phyloP scores from a whole-genome alignment of 2,113 vertebrate genomes.

The Sceloporus tristichus region DNA sequence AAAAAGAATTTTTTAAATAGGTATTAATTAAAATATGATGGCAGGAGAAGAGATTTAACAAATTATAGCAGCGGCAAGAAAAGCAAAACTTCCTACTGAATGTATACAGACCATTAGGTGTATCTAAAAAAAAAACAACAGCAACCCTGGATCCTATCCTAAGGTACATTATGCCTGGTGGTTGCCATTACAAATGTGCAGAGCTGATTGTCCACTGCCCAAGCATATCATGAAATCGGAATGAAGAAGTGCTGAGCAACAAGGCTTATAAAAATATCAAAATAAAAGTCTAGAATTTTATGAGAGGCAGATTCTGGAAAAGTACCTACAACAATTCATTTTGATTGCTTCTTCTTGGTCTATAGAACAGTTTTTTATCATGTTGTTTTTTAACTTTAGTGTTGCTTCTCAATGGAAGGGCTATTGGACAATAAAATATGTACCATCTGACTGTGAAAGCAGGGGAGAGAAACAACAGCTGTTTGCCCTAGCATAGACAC shows the following conservation, averaged over 20 bases:
- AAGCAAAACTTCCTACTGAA: not conserved
- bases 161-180: not conserved
- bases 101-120: not conserved
- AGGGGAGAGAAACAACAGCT: not conserved
- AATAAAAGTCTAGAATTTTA: conserved; percentile 30
- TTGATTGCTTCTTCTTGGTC: conserved; percentile 21
- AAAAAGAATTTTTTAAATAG: not conserved
- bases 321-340: conserved; percentile 23
- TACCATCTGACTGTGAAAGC: not conserved
- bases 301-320: conserved; percentile 14
- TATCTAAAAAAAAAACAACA: not conserved
- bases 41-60: not conserved
- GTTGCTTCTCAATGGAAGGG: conserved; percentile 10
- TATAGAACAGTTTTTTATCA: not conserved
- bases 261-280: conserved; percentile 26
- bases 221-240: conserved; percentile 12
- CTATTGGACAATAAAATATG: conserved; percentile 11
- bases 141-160: not conserved
- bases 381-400: conserved; percentile 15
- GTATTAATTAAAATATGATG: not conserved
- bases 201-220: not conserved
- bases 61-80: too few species aligned
- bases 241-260: not conserved
- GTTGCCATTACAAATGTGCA: not conserved
- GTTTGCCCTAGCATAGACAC: too few species aligned